These are phyloP conservation scores for Aphrocallistes beatrix DNA, from an alignment of 37 sponge, comb jelly and placozoan species.

Conservation along the genomic window DNA sequence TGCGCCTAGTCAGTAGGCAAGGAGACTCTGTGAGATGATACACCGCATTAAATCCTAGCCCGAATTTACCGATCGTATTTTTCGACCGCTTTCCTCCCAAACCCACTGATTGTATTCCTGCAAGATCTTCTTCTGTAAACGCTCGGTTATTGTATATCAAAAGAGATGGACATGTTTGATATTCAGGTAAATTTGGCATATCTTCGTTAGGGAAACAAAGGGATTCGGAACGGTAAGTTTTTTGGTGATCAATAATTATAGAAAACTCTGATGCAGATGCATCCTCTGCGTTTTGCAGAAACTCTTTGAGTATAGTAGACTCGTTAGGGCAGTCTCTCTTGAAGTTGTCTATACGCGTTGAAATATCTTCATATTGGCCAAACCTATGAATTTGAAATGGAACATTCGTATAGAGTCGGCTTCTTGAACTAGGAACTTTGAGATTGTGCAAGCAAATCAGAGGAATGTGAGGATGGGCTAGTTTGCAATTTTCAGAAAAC, in stretches of 20 bases:
- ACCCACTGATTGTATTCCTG: not conserved
- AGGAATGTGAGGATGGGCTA: not conserved
- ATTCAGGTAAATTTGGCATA: not conserved
- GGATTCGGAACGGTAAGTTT: not conserved
- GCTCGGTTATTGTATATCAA: not conserved
- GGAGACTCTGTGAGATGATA: conserved; percentile 24
- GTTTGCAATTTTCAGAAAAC: not conserved
- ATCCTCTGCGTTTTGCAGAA: not conserved
- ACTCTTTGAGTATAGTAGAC: conserved; percentile 59
- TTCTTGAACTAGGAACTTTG: not conserved
- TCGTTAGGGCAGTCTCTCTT: conserved; percentile 47
- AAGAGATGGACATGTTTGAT: not conserved
- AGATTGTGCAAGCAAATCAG: not conserved
- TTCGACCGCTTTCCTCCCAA: not conserved
- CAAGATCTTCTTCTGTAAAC: not conserved
- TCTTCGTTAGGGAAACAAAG: not conserved
- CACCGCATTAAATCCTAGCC: not conserved
- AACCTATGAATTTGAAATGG: not conserved
- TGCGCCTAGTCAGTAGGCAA: not conserved
- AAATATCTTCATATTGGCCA: conserved; percentile 64
- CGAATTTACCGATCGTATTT: not conserved
- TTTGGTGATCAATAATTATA: not conserved
- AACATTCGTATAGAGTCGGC: not conserved
- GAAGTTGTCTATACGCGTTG: conserved; percentile 54
- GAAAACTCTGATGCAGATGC: not conserved